Evolutionary conservation across 2,797 vertebrate species (phyloP), one percentile per base, ranked within the genome.

Genomic region (Paedocypris micromegethes): DNA sequence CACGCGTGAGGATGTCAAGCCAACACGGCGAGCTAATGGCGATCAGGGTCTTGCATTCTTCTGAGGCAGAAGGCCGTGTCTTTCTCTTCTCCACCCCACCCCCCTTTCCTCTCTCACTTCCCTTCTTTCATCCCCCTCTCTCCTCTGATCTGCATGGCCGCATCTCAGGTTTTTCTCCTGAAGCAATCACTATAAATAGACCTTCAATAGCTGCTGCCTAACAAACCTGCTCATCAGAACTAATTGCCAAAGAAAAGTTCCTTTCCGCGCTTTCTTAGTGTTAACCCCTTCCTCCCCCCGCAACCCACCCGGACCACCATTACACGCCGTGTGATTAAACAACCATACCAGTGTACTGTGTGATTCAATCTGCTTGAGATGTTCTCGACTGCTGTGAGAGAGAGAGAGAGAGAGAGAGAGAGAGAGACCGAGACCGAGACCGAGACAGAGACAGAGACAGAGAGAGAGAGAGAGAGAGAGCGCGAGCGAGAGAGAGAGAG

Each of bases 171-270:
- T 79, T 77, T 75, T 70, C 74, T 78, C 80, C 75, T 75, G 70
- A 73, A 83, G 81, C 80, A 64, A 63, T 75, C 66, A 50, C 78
- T 81, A 79, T 75, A 81, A 82, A 82, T 82, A 82, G 81, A 43
- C 47, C 72, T 73, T 79, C 66, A 77, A 78, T 77, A 64, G 78
- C 76, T 47, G 68, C 64, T 80, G 77, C 78, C 74, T 75, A 74
- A 72, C 78, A 78, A 74, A 79, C 79, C 79, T 81, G 78, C 79
- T 81, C 79, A 79, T 79, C 79, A 81, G 76, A 77, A 81, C 76
- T 82, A 82, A 82, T 81, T 79, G 79, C 78, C 67, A 74, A 72
- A 79, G 77, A 79, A 78, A 75, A 77, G 71, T 74, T 72, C 47
- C 72, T 73, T 70, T 67, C 9, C 64, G 39, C 58, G 69, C 58